phyloP scores from a whole-genome alignment of 1,140 invertebrate genomes.

The Trachelipus rathkii region DNA sequence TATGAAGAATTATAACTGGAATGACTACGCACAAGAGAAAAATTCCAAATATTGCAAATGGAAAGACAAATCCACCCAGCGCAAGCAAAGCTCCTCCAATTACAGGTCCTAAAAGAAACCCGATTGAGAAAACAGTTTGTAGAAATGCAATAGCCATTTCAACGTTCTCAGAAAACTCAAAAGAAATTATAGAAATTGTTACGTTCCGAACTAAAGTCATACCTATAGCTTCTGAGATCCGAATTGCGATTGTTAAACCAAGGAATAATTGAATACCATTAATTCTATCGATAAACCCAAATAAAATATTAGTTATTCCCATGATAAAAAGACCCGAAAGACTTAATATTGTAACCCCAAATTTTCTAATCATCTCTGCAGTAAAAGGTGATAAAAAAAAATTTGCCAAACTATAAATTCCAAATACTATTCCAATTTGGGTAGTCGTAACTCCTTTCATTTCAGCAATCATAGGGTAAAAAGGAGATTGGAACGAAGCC shows the following conservation, averaged over 20 bases:
- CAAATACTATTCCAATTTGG: constrained; percentile 20
- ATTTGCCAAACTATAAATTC: background rate
- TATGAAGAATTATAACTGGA: constrained; percentile 46
- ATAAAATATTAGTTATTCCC: constrained; percentile 17
- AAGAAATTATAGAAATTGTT: constrained; percentile 12
- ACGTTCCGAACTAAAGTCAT: constrained; percentile 1
- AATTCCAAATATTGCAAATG: constrained; percentile 48
- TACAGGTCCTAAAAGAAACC: constrained; percentile 42
- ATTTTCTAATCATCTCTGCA: constrained; percentile 12
- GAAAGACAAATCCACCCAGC: constrained; percentile 47
- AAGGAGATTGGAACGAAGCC: background rate
- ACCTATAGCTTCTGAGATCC: constrained; percentile 18
- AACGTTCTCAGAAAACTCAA: constrained; percentile 20
- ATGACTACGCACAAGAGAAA: constrained; percentile 45
- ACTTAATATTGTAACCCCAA: constrained; percentile 7
- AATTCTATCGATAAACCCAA: constrained; percentile 18
- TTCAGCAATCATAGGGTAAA: constrained; percentile 21
- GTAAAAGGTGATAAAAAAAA: constrained; percentile 13
- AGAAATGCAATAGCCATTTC: constrained; percentile 14
- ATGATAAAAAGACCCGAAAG: constrained; percentile 7
- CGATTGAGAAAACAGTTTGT: background rate
- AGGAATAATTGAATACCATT: background rate
- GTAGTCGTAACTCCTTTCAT: constrained; percentile 18
- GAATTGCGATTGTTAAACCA: background rate
- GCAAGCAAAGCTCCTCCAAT: constrained; percentile 47